Conservation (phyloP, 2,888 invertebrate genomes). For the Drosophila rubida region DNA sequence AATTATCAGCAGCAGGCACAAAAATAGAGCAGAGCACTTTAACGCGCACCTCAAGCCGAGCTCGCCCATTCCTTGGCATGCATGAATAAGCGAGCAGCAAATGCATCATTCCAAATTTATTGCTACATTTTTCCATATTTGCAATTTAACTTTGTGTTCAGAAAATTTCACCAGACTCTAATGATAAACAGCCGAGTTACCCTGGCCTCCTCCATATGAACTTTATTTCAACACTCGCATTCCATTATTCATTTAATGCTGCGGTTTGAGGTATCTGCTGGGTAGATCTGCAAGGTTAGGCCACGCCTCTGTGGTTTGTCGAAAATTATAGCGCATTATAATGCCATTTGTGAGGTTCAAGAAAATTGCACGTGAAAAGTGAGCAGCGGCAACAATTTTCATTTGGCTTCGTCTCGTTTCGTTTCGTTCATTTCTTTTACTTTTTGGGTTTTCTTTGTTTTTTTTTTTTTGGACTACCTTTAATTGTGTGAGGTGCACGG, state of each 20-base stretch:
- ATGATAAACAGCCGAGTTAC: neutral
- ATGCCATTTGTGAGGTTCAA: slow-evolving; percentile 49
- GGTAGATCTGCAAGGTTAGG: neutral
- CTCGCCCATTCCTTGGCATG: neutral
- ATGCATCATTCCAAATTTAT: neutral
- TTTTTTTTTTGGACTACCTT: slow-evolving; percentile 37
- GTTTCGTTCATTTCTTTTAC: slow-evolving; percentile 45
- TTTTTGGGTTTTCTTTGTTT: slow-evolving; percentile 25
- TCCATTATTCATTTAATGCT: neutral
- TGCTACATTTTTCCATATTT: neutral
- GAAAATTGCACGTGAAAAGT: slow-evolving; percentile 49
- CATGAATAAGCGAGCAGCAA: neutral
- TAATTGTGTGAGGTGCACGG: slow-evolving; percentile 57
- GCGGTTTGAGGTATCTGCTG: neutral
- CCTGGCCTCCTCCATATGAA: neutral
- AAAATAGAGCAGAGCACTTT: slow-evolving; percentile 20
- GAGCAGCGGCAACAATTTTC: slow-evolving; percentile 46
- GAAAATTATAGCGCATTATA: slow-evolving; percentile 65
- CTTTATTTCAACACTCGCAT: neutral
- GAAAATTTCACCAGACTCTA: neutral
- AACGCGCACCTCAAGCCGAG: slow-evolving; percentile 3
- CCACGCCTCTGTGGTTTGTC: slow-evolving; percentile 5
- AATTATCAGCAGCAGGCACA: slow-evolving; percentile 2
- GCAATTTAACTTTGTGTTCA: neutral
- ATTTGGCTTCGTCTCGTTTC: neutral